Conservation (phyloP, 2,113 vertebrate species). For the Craseonycteris thonglongyai region DNA sequence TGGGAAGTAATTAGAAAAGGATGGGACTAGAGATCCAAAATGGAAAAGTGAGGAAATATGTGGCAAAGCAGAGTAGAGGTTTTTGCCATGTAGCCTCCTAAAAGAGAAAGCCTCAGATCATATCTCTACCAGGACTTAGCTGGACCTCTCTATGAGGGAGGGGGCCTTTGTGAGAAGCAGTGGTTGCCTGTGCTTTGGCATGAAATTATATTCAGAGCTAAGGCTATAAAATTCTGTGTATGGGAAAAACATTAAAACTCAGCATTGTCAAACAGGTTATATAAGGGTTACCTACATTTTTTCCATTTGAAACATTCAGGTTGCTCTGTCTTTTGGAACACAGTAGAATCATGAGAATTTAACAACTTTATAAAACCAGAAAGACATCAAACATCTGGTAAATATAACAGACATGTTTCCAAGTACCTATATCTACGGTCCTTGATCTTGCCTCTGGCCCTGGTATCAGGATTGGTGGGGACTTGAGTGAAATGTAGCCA, state of each 20-base stretch:
- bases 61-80: background rate
- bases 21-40: background rate
- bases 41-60: conserved; percentile 19
- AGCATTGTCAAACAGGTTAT: conserved; percentile 22
- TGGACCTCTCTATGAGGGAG: background rate
- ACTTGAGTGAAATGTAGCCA: background rate
- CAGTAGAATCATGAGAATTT: background rate
- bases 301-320: background rate
- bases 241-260: conserved; percentile 13
- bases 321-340: conserved; percentile 9
- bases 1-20: conserved; percentile 38
- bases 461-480: background rate
- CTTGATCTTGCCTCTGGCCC: background rate
- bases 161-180: background rate
- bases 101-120: background rate
- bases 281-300: background rate
- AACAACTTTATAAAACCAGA: conserved; percentile 33
- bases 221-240: background rate
- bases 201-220: background rate
- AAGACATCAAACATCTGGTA: conserved; percentile 5
- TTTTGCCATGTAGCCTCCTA: background rate
- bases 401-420: background rate
- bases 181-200: background rate
- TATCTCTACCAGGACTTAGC: background rate
- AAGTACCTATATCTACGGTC: background rate